These are phyloP conservation scores for Drosophila jambulina DNA, from an alignment of 1,140 invertebrate genomes.

Conservation along the genomic window DNA sequence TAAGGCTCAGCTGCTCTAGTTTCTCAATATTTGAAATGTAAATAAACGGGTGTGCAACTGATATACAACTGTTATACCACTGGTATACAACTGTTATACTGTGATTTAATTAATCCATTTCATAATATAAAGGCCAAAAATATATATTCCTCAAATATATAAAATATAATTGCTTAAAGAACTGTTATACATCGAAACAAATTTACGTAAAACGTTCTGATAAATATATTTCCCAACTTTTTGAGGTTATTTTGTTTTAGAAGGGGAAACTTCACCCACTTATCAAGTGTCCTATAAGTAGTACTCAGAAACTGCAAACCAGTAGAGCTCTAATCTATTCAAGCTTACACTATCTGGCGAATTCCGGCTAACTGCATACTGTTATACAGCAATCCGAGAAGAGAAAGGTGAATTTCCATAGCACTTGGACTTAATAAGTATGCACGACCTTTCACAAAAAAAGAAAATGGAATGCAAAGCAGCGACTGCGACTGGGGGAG, in stretches of 20 bases:
- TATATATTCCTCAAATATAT: background rate
- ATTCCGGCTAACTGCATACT: conserved; percentile 25
- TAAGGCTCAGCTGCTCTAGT: conserved; percentile 10
- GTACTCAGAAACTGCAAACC: background rate
- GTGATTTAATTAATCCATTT: background rate
- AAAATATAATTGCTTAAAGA: background rate
- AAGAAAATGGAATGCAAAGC: conserved; percentile 8
- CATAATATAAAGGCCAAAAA: no score
- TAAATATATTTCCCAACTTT: background rate
- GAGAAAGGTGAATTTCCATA: conserved; percentile 71
- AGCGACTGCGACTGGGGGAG: background rate
- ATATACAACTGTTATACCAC: background rate
- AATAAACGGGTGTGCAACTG: background rate
- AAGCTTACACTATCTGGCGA: conserved; percentile 3
- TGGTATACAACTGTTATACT: background rate
- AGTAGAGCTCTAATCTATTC: background rate
- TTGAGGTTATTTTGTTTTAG: background rate
- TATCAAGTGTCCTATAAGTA: background rate
- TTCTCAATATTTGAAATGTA: background rate
- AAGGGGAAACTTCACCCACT: background rate
- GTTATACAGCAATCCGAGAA: conserved; percentile 11
- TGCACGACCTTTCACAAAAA: conserved; percentile 71
- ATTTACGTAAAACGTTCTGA: background rate
- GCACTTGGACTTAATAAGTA: conserved; percentile 45
- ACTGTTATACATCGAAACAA: background rate